phyloP scores from a whole-genome alignment of 2,113 vertebrate genomes.

The Scomber scombrus region DNA sequence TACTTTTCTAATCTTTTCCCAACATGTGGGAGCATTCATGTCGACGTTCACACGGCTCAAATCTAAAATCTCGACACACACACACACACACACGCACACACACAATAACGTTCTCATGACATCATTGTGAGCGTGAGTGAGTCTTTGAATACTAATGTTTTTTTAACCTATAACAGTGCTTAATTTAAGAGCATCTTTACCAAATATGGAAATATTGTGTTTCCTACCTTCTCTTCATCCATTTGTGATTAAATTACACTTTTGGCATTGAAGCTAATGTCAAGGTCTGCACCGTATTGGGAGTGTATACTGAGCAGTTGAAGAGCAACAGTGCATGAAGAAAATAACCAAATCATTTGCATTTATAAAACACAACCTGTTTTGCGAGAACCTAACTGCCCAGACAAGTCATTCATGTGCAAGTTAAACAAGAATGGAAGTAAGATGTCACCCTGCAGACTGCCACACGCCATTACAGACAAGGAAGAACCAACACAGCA shows the following conservation, averaged over 20 bases:
- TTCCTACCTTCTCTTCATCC: no score
- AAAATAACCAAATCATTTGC: constrained; percentile 11
- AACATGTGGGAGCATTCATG: constrained; percentile 5
- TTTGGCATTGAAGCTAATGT: background rate
- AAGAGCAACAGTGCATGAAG: background rate
- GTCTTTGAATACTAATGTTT: background rate
- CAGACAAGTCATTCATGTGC: constrained; percentile 36
- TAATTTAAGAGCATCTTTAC: no score
- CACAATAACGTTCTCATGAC: background rate
- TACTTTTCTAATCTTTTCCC: constrained; percentile 10
- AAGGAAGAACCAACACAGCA: background rate
- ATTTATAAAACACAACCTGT: constrained; percentile 30
- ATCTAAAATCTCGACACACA: background rate
- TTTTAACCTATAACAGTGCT: background rate
- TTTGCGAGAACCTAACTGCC: constrained; percentile 47
- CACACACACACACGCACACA: background rate
- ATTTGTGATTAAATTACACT: background rate
- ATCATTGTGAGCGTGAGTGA: background rate
- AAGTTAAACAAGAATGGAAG: constrained; percentile 9
- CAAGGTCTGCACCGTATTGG: background rate
- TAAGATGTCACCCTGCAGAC: constrained; percentile 4
- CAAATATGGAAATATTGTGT: no score
- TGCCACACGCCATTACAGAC: background rate
- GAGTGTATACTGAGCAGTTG: background rate
- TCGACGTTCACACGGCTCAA: background rate